Percentiles rank a stretch among this genome's conserved stretches.
These are phyloP conservation scores for Pagrus major DNA, from an alignment of 2,113 vertebrate species.

Conservation along the genomic window DNA sequence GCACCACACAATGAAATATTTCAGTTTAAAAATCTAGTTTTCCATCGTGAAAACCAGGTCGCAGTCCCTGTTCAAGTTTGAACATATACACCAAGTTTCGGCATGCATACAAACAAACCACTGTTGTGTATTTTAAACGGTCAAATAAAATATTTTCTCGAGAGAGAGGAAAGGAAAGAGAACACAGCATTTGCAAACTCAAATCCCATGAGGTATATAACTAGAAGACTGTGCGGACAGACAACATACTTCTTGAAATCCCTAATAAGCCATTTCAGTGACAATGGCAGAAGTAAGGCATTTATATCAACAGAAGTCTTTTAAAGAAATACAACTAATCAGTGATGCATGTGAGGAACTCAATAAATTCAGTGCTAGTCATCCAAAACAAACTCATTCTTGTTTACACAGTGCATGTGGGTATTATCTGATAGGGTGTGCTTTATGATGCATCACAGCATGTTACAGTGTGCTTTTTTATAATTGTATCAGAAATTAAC, in stretches of 20 bases:
- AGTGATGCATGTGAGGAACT: slow-evolving; percentile 41
- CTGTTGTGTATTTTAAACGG: slow-evolving; percentile 56
- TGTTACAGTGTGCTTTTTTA: slow-evolving; percentile 4
- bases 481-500: background rate
- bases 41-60: slow-evolving; percentile 69
- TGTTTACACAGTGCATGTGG: slow-evolving; percentile 44
- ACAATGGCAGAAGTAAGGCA: slow-evolving; percentile 63
- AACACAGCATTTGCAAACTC: slow-evolving; percentile 75
- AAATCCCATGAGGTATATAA: slow-evolving; percentile 83
- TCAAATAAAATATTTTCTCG: slow-evolving; percentile 61
- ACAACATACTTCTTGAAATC: slow-evolving; percentile 60
- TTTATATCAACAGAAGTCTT: slow-evolving; percentile 54
- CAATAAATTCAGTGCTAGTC: slow-evolving; percentile 47
- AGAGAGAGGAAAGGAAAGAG: slow-evolving; percentile 45
- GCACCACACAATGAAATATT: slow-evolving; percentile 59
- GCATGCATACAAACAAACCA: slow-evolving; percentile 70
- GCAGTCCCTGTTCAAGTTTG: slow-evolving; percentile 66
- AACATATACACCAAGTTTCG: slow-evolving; percentile 49
- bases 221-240: slow-evolving; percentile 74
- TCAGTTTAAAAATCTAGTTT: slow-evolving; percentile 62
- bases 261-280: slow-evolving; percentile 46
- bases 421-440: background rate
- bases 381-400: slow-evolving; percentile 40
- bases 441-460: slow-evolving; percentile 35
- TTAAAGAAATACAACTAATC: slow-evolving; percentile 46